A percentile compares a stretch with the other conserved stretches of the same genome.
Conservation (phyloP, 2,888 invertebrate species). For the Erebia aethiops region DNA sequence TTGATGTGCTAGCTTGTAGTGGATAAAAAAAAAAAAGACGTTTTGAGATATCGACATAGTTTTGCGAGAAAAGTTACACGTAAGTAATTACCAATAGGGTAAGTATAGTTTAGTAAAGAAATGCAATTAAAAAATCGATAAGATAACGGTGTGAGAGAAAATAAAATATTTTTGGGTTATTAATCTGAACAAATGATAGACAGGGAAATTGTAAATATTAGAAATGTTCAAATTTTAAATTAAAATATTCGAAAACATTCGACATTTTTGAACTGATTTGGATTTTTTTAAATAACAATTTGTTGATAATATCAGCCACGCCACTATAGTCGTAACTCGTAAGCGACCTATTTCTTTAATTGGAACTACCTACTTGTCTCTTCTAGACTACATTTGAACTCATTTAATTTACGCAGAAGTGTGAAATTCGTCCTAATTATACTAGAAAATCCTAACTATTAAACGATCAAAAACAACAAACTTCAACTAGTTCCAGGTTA, state of each 20-base stretch:
- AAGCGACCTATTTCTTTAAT: constrained; percentile 9
- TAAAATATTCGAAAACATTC: no score
- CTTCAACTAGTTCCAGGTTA: no score
- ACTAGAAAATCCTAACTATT: not conserved
- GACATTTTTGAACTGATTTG: no score
- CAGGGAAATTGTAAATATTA: no score
- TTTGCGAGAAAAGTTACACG: not conserved
- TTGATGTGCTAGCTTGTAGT: not conserved
- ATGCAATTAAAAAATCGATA: not conserved
- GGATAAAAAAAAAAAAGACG: no score
- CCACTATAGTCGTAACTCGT: not conserved
- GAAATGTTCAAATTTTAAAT: no score
- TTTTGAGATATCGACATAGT: not conserved
- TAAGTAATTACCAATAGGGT: not conserved
- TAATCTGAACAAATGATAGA: not conserved
- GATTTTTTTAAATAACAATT: no score
- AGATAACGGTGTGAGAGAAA: not conserved
- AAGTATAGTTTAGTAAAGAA: no score
- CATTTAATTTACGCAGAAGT: not conserved
- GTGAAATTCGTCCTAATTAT: not conserved
- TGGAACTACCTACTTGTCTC: not conserved
- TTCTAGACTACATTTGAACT: not conserved
- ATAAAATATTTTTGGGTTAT: no score
- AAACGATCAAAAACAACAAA: no score
- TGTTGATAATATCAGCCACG: not conserved